These are phyloP conservation scores for Brachyistius frenatus DNA, from an alignment of 2,113 vertebrate genomes.

Conservation along the genomic window DNA sequence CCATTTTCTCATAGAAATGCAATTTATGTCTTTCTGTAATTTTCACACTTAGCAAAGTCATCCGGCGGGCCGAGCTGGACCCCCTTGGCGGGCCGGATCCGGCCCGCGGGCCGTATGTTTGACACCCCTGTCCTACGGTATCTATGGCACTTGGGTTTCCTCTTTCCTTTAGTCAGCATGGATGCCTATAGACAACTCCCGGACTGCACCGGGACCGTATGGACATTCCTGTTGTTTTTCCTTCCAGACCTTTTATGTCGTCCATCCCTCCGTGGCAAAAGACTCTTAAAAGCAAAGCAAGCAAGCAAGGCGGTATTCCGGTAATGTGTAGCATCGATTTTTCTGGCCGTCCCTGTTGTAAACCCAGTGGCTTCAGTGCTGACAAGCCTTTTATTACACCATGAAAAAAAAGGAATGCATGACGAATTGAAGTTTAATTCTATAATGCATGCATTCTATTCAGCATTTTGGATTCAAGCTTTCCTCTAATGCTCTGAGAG, in stretches of 20 bases:
- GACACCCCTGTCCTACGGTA: constrained; percentile 6
- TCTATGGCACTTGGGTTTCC: constrained; percentile 35
- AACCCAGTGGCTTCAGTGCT: constrained; percentile 36
- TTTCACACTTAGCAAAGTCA: too few relatives aligned
- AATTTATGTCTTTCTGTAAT: too few relatives aligned
- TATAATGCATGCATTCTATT: not conserved
- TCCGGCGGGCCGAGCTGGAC: too few relatives aligned
- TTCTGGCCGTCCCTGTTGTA: constrained; percentile 46
- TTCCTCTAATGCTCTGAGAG: not conserved
- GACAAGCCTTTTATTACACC: constrained; percentile 44
- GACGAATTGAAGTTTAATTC: constrained; percentile 22
- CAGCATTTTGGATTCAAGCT: constrained; percentile 10
- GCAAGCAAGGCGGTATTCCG: constrained; percentile 16
- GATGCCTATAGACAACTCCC: constrained; percentile 38
- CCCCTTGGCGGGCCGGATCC: too few relatives aligned
- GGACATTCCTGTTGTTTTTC: constrained; percentile 53
- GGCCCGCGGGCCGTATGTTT: too few relatives aligned
- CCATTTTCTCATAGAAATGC: too few relatives aligned
- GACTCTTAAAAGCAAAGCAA: constrained; percentile 56
- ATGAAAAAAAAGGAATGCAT: constrained; percentile 35
- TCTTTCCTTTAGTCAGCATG: constrained; percentile 65
- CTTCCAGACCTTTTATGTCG: constrained; percentile 54
- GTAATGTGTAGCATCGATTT: constrained; percentile 74
- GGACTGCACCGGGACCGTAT: constrained; percentile 49
- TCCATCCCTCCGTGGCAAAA: constrained; percentile 26